A percentile compares a stretch with the other conserved stretches of the same genome.
phyloP scores from a whole-genome alignment of 2,113 vertebrate species.

The Bungarus multicinctus region DNA sequence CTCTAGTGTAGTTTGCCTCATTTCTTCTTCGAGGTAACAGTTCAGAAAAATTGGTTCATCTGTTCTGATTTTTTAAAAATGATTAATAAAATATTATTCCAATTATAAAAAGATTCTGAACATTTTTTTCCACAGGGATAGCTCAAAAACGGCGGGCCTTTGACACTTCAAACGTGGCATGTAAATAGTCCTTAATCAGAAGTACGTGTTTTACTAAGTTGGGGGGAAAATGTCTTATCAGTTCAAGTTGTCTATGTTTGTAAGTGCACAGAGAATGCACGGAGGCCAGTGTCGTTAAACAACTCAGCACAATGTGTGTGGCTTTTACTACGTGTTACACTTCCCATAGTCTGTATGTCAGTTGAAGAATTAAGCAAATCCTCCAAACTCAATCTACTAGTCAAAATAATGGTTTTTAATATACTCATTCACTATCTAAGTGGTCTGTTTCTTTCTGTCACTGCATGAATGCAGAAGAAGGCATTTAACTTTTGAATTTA shows the following conservation, averaged over 20 bases:
- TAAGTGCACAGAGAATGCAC: slow-evolving; percentile 39
- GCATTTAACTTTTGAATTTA: slow-evolving; percentile 29
- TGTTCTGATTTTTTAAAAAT: slow-evolving; percentile 39
- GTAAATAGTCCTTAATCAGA: slow-evolving; percentile 72
- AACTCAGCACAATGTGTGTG: slow-evolving; percentile 23
- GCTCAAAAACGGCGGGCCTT: slow-evolving; percentile 70
- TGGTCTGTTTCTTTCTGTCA: neutral
- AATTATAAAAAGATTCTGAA: slow-evolving; percentile 65
- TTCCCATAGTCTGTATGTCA: neutral
- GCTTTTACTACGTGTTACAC: slow-evolving; percentile 18
- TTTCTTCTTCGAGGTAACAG: neutral
- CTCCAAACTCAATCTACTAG: slow-evolving; percentile 46
- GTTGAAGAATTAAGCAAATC: slow-evolving; percentile 16
- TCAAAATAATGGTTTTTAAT: slow-evolving; percentile 43
- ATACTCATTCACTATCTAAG: slow-evolving; percentile 4
- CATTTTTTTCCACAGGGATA: slow-evolving; percentile 70
- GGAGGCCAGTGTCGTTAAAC: neutral
- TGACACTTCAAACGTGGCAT: slow-evolving; percentile 68
- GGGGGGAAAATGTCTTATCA: slow-evolving; percentile 43
- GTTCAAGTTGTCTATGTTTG: slow-evolving; percentile 35
- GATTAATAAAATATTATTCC: slow-evolving; percentile 47
- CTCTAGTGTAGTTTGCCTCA: neutral
- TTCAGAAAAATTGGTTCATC: slow-evolving; percentile 30
- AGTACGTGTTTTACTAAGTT: slow-evolving; percentile 69
- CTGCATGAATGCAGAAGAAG: slow-evolving; percentile 37